These are phyloP conservation scores for Celastrina argiolus DNA, from an alignment of 2,888 invertebrate genomes.

Conservation along the genomic window DNA sequence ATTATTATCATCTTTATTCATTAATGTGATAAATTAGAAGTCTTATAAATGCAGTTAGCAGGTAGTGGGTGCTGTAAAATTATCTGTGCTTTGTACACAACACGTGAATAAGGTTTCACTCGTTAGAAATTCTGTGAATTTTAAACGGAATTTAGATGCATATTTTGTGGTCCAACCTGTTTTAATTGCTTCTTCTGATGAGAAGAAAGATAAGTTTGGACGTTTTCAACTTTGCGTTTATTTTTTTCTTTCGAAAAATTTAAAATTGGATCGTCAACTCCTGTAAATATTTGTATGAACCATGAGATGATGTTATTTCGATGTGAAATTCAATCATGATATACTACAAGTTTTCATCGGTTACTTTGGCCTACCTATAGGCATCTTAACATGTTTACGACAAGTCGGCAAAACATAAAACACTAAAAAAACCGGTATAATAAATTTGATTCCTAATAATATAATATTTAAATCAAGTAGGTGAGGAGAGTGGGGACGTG, in stretches of 20 bases:
- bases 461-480: neutral
- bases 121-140: constrained; percentile 24
- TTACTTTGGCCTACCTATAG: neutral
- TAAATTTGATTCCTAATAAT: neutral
- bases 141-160: constrained; percentile 19
- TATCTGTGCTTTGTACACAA: constrained; percentile 30
- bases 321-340: neutral
- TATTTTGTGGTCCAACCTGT: constrained; percentile 16
- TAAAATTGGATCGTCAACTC: no score
- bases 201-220: neutral
- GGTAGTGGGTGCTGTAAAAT: constrained; percentile 27
- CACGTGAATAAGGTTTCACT: constrained; percentile 32
- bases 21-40: constrained; percentile 25
- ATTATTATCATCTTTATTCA: neutral
- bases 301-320: neutral
- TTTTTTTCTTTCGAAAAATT: neutral
- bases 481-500: constrained; percentile 25
- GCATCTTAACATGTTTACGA: neutral
- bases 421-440: neutral
- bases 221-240: neutral
- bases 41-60: constrained; percentile 28
- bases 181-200: constrained; percentile 1
- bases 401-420: constrained; percentile 1
- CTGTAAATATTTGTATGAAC: neutral
- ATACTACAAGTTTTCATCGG: neutral